These are phyloP conservation scores for Fulmarus glacialis DNA, from an alignment of 2,113 vertebrate genomes.

Conservation along the genomic window DNA sequence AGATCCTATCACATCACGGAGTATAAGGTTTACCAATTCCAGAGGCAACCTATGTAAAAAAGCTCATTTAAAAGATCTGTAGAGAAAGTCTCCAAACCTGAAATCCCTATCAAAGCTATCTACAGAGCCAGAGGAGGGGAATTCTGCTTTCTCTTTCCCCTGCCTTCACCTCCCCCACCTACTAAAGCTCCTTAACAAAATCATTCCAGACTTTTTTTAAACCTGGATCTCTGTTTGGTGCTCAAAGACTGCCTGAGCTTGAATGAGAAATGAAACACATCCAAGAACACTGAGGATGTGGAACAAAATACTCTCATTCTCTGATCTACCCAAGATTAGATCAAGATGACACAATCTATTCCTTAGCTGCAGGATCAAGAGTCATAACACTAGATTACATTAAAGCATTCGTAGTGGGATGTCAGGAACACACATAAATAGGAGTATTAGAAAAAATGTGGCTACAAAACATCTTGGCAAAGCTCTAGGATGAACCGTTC, in stretches of 20 bases:
- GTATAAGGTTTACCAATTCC: background rate
- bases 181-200: background rate
- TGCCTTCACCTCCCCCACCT: background rate
- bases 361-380: background rate
- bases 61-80: background rate
- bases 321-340: background rate
- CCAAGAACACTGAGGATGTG: background rate
- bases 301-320: background rate
- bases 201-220: background rate
- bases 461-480: background rate
- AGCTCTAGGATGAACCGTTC: background rate
- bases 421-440: no score
- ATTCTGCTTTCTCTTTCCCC: background rate
- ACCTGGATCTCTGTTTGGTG: background rate
- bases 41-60: background rate
- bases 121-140: background rate
- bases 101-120: background rate
- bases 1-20: rapidly evolving
- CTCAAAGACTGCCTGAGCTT: background rate
- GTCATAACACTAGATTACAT: rapidly evolving
- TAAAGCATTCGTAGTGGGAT: rapidly evolving
- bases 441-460: rapidly evolving
- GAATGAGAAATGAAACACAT: background rate
- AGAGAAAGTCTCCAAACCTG: background rate
- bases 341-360: background rate